phyloP scores from a whole-genome alignment of 2,888 invertebrate genomes.

The Tetranychus truncatus region DNA sequence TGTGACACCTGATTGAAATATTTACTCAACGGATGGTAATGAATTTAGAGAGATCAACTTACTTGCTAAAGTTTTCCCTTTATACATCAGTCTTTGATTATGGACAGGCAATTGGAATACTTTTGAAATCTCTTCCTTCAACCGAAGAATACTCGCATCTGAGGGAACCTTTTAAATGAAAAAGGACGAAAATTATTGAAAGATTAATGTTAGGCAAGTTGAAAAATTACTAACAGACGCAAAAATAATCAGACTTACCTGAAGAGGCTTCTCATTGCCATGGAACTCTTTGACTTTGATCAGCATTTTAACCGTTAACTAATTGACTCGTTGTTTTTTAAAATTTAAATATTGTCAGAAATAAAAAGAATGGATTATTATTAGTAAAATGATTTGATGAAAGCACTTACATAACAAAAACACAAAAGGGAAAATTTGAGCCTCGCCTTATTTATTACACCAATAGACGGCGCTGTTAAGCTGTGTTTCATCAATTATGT shows the following conservation, averaged over 20 bases:
- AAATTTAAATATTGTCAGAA: not conserved
- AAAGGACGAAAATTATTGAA: not conserved
- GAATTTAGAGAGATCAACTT: conserved; percentile 10
- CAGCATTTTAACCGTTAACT: not conserved
- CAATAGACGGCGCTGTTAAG: no score
- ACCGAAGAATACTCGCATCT: conserved; percentile 19
- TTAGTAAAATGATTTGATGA: not conserved
- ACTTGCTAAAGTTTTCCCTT: conserved; percentile 28
- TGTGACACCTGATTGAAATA: not conserved
- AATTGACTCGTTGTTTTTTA: not conserved
- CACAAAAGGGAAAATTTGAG: no score
- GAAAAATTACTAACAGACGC: not conserved
- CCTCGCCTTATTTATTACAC: no score
- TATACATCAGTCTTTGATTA: conserved; percentile 27
- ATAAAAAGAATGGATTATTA: not conserved
- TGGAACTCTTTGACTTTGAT: not conserved
- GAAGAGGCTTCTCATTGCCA: not conserved
- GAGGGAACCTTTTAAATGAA: not conserved
- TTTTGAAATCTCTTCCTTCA: conserved; percentile 26
- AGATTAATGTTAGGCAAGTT: not conserved
- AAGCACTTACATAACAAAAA: not conserved
- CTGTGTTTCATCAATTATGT: no score
- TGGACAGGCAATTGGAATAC: conserved; percentile 27
- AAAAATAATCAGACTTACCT: conserved; percentile 8
- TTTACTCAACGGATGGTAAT: not conserved